Conservation (phyloP, 2,113 vertebrate genomes). For the Dunckerocampus dactyliophorus region DNA sequence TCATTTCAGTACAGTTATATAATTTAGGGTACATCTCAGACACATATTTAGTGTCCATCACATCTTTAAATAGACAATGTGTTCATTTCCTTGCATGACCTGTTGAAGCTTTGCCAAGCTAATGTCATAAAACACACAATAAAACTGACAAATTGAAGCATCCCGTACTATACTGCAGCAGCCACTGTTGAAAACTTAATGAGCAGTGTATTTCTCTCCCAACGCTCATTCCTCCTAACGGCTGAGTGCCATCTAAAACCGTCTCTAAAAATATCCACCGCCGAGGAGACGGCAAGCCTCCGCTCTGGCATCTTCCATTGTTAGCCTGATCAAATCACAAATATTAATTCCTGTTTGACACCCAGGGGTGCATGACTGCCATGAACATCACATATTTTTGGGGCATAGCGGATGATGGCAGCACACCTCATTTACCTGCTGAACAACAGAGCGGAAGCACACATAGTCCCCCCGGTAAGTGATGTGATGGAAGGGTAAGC, state of each 20-base stretch:
- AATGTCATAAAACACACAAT: neutral
- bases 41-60: too few relatives aligned
- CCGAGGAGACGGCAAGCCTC: conserved; percentile 33
- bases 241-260: conserved; percentile 30
- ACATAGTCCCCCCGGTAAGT: conserved; percentile 19
- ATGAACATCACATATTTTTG: conserved; percentile 41
- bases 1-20: neutral
- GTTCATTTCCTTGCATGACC: conserved; percentile 1
- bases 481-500: conserved; percentile 11
- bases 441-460: conserved; percentile 16
- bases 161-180: neutral
- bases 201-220: conserved; percentile 8
- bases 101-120: neutral
- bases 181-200: conserved; percentile 16
- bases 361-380: conserved; percentile 26
- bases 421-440: conserved; percentile 13
- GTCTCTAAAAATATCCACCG: conserved; percentile 49
- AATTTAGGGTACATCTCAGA: too few relatives aligned
- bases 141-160: neutral
- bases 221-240: conserved; percentile 24
- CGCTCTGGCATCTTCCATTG: conserved; percentile 28
- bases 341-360: conserved; percentile 46
- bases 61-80: neutral
- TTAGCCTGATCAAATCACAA: conserved; percentile 42
- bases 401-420: conserved; percentile 18